Conservation (phyloP, 2,888 invertebrate genomes). For the Drosophila nr. perissopoda region DNA sequence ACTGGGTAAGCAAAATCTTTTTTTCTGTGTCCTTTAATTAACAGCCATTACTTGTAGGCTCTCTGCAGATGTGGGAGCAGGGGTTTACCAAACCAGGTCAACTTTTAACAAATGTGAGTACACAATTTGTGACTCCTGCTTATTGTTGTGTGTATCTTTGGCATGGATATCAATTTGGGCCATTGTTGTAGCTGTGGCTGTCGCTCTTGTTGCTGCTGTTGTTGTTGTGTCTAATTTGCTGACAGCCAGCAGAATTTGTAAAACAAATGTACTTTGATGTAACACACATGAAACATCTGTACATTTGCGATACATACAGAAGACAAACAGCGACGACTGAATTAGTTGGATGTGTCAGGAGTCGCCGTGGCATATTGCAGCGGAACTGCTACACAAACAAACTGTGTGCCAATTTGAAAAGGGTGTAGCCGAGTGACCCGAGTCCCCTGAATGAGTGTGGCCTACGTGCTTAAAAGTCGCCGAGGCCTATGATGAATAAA, state of each 20-base stretch:
- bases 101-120: slow-evolving; percentile 35
- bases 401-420: slow-evolving; percentile 45
- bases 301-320: slow-evolving; percentile 27
- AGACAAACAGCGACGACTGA: slow-evolving; percentile 37
- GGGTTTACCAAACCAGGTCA: slow-evolving; percentile 12
- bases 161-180: slow-evolving; percentile 49
- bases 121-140: slow-evolving; percentile 37
- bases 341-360: slow-evolving; percentile 36
- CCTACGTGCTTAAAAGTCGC: slow-evolving; percentile 36
- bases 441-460: background rate
- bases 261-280: slow-evolving; percentile 78
- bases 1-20: background rate
- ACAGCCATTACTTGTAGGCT: background rate
- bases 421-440: slow-evolving; percentile 16
- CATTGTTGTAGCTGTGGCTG: slow-evolving; percentile 22
- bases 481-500: slow-evolving; percentile 5
- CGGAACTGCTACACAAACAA: slow-evolving; percentile 37
- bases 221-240: slow-evolving; percentile 58
- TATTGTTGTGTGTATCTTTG: slow-evolving; percentile 47
- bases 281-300: slow-evolving; percentile 61
- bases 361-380: slow-evolving; percentile 7
- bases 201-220: slow-evolving; percentile 31
- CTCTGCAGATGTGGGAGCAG: background rate
- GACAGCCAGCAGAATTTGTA: slow-evolving; percentile 53
- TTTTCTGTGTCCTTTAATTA: background rate